Evolutionary conservation across 2,797 vertebrate genomes (phyloP).

Genomic region (Rhyacichthys aspro): DNA sequence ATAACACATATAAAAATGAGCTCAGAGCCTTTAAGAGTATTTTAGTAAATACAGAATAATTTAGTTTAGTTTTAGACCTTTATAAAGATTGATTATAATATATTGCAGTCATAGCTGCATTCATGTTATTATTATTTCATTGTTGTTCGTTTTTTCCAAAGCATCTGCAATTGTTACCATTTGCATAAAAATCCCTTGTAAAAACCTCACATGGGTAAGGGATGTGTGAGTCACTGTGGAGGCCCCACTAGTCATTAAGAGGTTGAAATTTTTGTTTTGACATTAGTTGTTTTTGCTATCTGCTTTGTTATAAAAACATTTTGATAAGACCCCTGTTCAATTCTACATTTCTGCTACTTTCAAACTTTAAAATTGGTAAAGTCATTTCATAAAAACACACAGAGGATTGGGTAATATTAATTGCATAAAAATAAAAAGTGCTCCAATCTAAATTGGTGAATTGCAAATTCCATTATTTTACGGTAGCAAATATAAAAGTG

Average conservation of each 20-base stretch:
- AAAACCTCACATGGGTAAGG: constrained; percentile 8
- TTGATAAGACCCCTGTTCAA: constrained; percentile 1
- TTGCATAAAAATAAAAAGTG: background rate
- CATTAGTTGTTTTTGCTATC: constrained; percentile 13
- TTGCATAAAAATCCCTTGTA: constrained; percentile 21
- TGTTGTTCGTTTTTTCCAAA: background rate
- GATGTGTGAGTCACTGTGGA: constrained; percentile 26
- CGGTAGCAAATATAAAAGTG: background rate
- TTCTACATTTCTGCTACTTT: background rate
- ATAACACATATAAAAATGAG: no score
- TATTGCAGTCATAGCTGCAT: no score
- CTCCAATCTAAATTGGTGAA: background rate
- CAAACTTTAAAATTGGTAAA: constrained; percentile 1
- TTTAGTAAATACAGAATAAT: no score
- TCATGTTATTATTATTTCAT: no score
- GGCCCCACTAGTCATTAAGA: constrained; percentile 33
- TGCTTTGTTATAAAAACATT: constrained; percentile 5
- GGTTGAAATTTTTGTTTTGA: constrained; percentile 43
- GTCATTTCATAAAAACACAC: constrained; percentile 3
- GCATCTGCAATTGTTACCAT: constrained; percentile 13
- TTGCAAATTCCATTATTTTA: constrained; percentile 1
- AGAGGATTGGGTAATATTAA: background rate
- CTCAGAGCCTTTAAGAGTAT: no score
- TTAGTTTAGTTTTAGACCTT: no score
- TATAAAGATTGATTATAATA: no score